A percentile compares a stretch with the other conserved stretches of the same genome.
Conservation (phyloP, 2,113 vertebrate species). For the Euleptes europaea region DNA sequence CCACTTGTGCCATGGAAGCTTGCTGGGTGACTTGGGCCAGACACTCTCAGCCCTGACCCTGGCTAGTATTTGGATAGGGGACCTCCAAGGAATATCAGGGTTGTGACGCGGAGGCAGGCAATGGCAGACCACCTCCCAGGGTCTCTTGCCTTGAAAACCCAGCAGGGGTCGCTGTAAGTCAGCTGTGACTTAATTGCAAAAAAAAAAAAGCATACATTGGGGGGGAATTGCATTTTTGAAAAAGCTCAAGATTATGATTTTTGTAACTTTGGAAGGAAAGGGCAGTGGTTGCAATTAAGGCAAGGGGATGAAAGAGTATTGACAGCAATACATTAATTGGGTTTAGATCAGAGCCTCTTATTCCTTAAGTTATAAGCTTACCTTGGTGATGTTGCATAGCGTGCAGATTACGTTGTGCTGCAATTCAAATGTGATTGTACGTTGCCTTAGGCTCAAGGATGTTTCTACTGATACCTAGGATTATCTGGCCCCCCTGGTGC, state of each 20-base stretch:
- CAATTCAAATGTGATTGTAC: neutral
- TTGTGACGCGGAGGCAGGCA: no score
- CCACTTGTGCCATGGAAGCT: no score
- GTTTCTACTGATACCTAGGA: conserved; percentile 72
- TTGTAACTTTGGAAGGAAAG: neutral
- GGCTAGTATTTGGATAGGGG: no score
- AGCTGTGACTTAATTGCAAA: no score
- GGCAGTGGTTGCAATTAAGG: neutral
- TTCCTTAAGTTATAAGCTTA: neutral
- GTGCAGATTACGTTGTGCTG: neutral
- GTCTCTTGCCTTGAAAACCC: no score
- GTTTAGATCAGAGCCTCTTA: neutral
- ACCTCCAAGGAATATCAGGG: no score
- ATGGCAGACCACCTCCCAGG: no score
- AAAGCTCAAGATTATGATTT: neutral
- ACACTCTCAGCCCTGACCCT: no score
- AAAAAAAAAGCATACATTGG: neutral
- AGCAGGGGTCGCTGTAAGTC: no score
- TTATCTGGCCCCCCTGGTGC: conserved; percentile 96
- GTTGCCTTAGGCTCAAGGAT: conserved; percentile 9
- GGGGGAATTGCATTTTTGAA: neutral
- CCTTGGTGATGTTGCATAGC: neutral
- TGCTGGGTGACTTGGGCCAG: no score
- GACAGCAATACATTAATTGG: neutral
- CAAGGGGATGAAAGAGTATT: neutral